Base-by-base conservation (phyloP, 2,797 vertebrate genomes). In the Sebastiscus albofasciatus region DNA sequence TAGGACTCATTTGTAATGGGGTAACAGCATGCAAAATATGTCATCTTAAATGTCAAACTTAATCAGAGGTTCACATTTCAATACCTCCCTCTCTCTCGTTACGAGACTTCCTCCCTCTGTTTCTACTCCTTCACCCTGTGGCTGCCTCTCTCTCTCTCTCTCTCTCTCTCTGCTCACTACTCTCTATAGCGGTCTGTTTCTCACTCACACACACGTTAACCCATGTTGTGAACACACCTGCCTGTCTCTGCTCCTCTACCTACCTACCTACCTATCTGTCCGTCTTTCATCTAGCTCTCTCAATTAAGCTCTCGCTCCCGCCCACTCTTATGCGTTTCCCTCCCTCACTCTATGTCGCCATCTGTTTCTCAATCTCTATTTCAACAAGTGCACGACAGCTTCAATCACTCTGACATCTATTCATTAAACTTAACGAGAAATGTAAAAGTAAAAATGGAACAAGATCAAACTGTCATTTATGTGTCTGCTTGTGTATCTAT, bases 31-130 rank as follows among this genome's bases (percentile, higher is more conserved):
- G 92, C 92, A 90, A 93, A 94, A 94, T 92, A 93, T 94, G 93
- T 92, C 92, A 93, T 93, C 87, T 93, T 93, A 90, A 94, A 95
- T 94, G 93, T 95, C 94, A 95, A 94, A 93, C 91, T 92, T 92
- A 92, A 93, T 93, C 92, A 92, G 84, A 79, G 90, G 87, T 92
- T 91, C 88, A 89, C 71, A 75, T 93, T 94, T 91, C 91, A 92
- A 85, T 89, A 82, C 77, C 70, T 82, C 83, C 65, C 73, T 77
- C 67, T 55, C 26, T 77, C 77, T 73, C 65, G 39, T 82, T 78
- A 58, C 12, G 39, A 87, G 79, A 67, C 75, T 77, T 65, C 61
- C 80, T 73, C 79, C 55, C 49, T 75, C 78, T 49, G n/a, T 67
- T 62, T 70, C 70, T 33, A 4, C 67, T 74, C 72, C 78, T 66